Percentiles rank a stretch among this genome's conserved stretches.
Conservation (phyloP, 2,797 vertebrate species). For the Falco columbarius region DNA sequence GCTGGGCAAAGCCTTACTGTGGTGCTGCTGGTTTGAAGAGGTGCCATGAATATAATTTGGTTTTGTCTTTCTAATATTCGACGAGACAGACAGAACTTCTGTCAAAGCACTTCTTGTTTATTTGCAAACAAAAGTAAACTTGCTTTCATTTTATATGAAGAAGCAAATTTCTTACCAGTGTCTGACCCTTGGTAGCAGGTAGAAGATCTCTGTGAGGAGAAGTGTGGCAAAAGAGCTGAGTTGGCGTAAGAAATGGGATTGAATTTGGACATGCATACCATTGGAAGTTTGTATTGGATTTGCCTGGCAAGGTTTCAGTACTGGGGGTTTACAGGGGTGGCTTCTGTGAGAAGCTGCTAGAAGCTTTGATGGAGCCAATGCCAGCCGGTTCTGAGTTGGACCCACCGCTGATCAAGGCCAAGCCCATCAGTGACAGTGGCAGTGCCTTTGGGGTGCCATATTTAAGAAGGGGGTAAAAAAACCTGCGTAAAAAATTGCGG, state of each 20-base stretch:
- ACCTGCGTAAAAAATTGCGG: too few species aligned
- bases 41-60: not conserved
- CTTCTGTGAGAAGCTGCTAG: too few species aligned
- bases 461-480: too few species aligned
- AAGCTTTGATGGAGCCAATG: too few species aligned
- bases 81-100: not conserved
- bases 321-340: too few species aligned
- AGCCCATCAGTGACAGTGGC: too few species aligned
- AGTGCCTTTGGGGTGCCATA: too few species aligned
- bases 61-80: not conserved
- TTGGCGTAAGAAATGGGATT: not conserved
- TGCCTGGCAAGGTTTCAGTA: too few species aligned
- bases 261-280: not conserved
- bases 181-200: not conserved
- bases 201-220: not conserved
- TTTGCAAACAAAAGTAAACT: not conserved
- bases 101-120: not conserved
- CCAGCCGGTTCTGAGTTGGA: too few species aligned
- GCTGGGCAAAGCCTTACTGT: not conserved
- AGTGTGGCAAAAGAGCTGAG: not conserved
- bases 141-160: not conserved
- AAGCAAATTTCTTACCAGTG: not conserved
- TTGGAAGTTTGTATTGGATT: not conserved
- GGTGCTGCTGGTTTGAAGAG: not conserved
- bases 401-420: too few species aligned